Base-by-base conservation (phyloP, 2,888 invertebrate species). In the Osmoderma eremita region DNA sequence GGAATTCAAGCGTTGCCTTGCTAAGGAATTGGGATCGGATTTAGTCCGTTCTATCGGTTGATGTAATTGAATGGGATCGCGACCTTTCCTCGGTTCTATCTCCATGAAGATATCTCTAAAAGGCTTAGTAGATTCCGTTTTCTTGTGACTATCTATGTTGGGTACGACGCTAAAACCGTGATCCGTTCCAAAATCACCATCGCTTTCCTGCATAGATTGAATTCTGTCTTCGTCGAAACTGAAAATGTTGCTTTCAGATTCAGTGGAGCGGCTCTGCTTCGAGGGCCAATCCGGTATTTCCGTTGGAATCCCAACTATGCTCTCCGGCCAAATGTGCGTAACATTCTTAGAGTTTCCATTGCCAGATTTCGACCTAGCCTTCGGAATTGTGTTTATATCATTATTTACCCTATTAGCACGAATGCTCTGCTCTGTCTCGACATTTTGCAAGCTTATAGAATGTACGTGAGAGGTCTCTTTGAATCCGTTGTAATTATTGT, bases 1-100 rank as follows among this genome's bases (percentile, higher is more conserved):
- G 3, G 90, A 91, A 67, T 88, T 90, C 63, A 92, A 84, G 13
- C 91, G 86, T 69, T 90, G 90, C 65, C 92, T 85, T 0, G 92
- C 91, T 61, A 91, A 83, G 36, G 90, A 90, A 78, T 93, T 93
- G 0, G 94, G 94, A 84, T 94, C 94, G 75, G 93, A 93, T 79
- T 93, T 94, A 3, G 94, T 94, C 70, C 94, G 86, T 79, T 93
- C 93, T 0, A 93, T 91, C 0, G 91, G 90, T 20, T 89, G 88
- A 77, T 91, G 92, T 88, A 90, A 61, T 15, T 78, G 76, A 42
- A 81, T 70, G 42, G 74, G 80, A 73, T 71, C 81, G 49, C 71
- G 80, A 54, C 30, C 73, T 12, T 82, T 80, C 78, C 91, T 88
- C 0, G 92, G 92, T 81, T 92, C 91, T 72, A 92, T 92, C 78